These are phyloP conservation scores for Sanderia malayensis DNA, from an alignment of 30 jellyfish, hydroid and myxozoan genomes.

Conservation along the genomic window DNA sequence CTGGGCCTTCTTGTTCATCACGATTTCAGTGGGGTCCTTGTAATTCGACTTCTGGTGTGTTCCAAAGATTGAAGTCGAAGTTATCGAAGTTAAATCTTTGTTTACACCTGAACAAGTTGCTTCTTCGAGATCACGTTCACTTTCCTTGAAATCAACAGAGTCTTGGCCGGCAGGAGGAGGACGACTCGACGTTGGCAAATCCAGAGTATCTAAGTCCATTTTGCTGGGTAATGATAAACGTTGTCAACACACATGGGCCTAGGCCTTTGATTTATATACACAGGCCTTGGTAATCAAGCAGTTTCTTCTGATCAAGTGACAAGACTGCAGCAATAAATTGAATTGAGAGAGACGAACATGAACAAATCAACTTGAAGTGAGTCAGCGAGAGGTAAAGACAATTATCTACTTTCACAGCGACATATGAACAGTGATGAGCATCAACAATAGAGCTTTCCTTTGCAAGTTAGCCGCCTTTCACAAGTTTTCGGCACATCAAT, in stretches of 20 bases:
- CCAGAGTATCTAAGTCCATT: slow-evolving; percentile 57
- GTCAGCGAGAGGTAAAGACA: slow-evolving; percentile 47
- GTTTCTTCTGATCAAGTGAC: neutral
- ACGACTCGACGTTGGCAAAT: slow-evolving; percentile 78
- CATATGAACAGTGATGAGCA: slow-evolving; percentile 72
- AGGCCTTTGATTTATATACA: too few species aligned
- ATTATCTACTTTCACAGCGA: slow-evolving; percentile 67
- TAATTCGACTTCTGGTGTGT: neutral
- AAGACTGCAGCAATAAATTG: too few species aligned
- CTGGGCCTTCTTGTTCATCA: slow-evolving; percentile 1
- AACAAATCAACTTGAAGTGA: slow-evolving; percentile 65
- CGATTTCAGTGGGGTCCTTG: neutral
- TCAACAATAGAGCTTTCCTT: slow-evolving; percentile 73
- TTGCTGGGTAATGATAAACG: slow-evolving; percentile 6
- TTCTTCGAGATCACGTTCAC: slow-evolving; percentile 44
- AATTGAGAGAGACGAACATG: slow-evolving; percentile 30
- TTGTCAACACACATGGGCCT: slow-evolving; percentile 5
- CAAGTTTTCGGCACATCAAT: slow-evolving; percentile 79
- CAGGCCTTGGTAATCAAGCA: neutral
- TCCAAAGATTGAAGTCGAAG: neutral
- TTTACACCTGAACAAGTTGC: slow-evolving; percentile 21
- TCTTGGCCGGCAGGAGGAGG: slow-evolving; percentile 92
- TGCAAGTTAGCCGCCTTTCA: slow-evolving; percentile 76
- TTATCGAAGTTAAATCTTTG: neutral
- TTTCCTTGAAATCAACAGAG: slow-evolving; percentile 61